Conservation (phyloP, 2,888 invertebrate genomes). For the Baccha elongata region DNA sequence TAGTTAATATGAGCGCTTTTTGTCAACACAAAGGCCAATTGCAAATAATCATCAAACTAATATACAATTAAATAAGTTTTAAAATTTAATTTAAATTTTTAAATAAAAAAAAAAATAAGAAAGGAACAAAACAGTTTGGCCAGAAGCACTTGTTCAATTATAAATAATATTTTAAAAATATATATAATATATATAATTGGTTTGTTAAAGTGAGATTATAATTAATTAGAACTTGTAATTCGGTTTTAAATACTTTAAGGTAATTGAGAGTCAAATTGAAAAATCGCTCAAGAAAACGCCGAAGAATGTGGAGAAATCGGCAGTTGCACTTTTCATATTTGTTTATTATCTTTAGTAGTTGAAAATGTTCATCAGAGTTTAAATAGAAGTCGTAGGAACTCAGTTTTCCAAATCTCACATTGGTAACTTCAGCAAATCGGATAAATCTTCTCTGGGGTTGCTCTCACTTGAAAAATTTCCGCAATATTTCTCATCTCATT, state of each 20-base stretch:
- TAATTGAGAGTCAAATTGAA: slow-evolving; percentile 3
- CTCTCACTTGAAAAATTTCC: no score
- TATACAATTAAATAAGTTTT: slow-evolving; percentile 70
- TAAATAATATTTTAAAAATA: slow-evolving; percentile 6
- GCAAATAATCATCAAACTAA: slow-evolving; percentile 83
- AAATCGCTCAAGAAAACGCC: slow-evolving; percentile 41
- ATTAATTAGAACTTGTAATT: not conserved
- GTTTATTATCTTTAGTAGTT: no score
- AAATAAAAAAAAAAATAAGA: not conserved
- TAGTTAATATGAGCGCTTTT: slow-evolving; percentile 81
- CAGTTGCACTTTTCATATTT: not conserved
- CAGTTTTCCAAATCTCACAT: no score
- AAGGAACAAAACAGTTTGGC: slow-evolving; percentile 26
- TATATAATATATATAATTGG: slow-evolving; percentile 9
- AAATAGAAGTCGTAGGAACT: no score
- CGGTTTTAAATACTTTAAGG: slow-evolving; percentile 4
- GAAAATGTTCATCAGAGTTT: no score
- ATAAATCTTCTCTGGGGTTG: no score
- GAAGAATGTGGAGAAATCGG: slow-evolving; percentile 13
- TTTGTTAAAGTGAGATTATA: not conserved
- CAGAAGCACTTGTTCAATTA: slow-evolving; percentile 36
- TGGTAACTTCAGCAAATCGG: no score
- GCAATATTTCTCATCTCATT: no score
- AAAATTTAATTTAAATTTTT: slow-evolving; percentile 4
- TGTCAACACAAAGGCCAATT: slow-evolving; percentile 83